Percentiles rank a stretch among this genome's conserved stretches.
phyloP scores from a whole-genome alignment of 2,888 invertebrate genomes.

The Salticus scenicus region DNA sequence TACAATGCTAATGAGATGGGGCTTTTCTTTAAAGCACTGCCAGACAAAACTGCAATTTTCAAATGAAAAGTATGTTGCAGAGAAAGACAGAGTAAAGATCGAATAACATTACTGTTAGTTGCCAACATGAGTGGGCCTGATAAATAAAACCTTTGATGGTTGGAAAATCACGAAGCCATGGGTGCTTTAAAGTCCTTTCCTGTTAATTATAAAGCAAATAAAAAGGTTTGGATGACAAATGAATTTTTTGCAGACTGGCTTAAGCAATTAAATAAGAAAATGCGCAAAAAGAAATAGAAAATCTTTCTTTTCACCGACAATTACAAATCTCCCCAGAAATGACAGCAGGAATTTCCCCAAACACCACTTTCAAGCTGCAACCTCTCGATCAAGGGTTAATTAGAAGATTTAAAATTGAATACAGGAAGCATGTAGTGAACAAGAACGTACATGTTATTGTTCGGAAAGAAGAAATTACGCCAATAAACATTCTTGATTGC shows the following conservation, averaged over 20 bases:
- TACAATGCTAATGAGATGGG: neutral
- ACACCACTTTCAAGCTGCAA: constrained; percentile 3
- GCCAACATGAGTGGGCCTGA: constrained; percentile 26
- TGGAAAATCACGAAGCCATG: neutral
- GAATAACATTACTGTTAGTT: constrained; percentile 4
- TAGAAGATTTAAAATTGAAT: no score
- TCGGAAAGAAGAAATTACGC: no score
- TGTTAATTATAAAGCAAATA: neutral
- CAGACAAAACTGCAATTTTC: constrained; percentile 2
- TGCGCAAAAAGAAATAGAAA: no score
- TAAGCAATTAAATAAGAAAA: no score
- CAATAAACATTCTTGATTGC: no score
- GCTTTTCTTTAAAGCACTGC: neutral
- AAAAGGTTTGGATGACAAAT: no score
- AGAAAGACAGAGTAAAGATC: constrained; percentile 15
- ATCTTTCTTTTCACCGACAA: no score
- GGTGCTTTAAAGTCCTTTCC: constrained; percentile 27
- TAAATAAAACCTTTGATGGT: constrained; percentile 19
- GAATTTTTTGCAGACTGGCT: no score
- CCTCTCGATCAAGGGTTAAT: constrained; percentile 14
- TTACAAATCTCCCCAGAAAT: no score
- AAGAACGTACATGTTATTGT: no score
- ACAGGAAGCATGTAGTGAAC: no score
- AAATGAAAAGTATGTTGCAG: constrained; percentile 4
- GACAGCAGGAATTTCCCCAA: neutral